Conservation (phyloP, 2,113 vertebrate genomes). For the Rhinolophus sinicus region DNA sequence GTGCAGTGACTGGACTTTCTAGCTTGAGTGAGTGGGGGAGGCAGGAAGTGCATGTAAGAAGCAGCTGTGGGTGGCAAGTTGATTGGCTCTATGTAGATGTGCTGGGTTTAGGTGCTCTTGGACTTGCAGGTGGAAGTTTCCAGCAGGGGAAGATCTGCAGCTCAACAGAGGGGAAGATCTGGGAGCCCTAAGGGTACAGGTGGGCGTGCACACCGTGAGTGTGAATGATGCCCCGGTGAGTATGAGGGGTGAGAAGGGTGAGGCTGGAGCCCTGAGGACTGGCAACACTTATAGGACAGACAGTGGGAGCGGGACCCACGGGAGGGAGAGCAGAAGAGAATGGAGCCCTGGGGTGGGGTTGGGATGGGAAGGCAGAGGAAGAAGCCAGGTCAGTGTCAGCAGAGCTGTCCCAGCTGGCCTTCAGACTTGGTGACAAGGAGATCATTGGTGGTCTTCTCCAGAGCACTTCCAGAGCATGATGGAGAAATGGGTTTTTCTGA, state of each 20-base stretch:
- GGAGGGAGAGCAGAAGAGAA: background rate
- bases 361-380: background rate
- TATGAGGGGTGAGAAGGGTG: background rate
- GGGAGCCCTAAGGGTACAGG: background rate
- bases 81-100: background rate
- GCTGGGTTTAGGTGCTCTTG: background rate
- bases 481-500: background rate
- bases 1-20: background rate
- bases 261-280: background rate
- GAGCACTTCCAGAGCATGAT: background rate
- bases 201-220: background rate
- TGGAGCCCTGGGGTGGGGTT: fast-evolving
- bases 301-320: background rate
- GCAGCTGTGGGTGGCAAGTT: background rate
- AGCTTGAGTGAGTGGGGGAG: background rate
- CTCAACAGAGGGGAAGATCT: background rate
- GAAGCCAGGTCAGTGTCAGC: background rate
- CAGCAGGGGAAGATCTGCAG: background rate
- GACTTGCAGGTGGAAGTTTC: background rate
- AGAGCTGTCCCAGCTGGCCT: background rate
- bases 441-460: background rate
- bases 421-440: background rate
- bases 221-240: background rate
- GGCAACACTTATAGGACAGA: background rate
- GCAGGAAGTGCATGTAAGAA: background rate